Conservation (phyloP, 2,113 vertebrate genomes). For the Ifrita kowaldi region DNA sequence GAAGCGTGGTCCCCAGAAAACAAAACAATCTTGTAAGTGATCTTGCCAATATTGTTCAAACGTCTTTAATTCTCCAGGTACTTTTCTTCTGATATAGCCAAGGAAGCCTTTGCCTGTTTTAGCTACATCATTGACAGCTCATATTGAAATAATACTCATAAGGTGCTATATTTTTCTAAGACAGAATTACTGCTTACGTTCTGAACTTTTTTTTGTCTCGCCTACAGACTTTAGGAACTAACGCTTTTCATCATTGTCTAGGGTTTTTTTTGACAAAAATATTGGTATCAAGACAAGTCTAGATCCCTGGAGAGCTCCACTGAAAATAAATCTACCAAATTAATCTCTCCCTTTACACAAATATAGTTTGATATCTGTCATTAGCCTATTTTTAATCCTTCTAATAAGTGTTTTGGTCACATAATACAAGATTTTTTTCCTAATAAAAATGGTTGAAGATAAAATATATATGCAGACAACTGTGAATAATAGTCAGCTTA, state of each 20-base stretch:
- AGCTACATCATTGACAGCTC: background rate
- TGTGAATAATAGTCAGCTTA: background rate
- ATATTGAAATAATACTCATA: background rate
- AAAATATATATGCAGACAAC: background rate
- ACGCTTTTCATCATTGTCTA: background rate
- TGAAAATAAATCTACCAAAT: conserved; percentile 11
- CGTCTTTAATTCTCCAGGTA: background rate
- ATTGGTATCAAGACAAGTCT: background rate
- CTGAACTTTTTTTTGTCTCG: background rate
- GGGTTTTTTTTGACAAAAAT: background rate
- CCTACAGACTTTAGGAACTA: background rate
- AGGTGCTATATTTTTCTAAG: background rate
- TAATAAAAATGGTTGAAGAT: background rate
- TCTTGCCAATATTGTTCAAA: background rate
- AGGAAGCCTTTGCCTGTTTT: background rate
- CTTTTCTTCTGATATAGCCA: background rate
- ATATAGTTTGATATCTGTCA: background rate
- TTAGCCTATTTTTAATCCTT: background rate
- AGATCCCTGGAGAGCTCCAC: background rate
- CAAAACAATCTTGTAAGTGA: background rate
- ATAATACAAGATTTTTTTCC: background rate
- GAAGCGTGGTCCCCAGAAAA: background rate
- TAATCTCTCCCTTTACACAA: background rate
- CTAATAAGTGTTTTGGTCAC: background rate
- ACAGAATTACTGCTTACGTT: background rate